Percentiles rank a stretch among this genome's conserved stretches.
Evolutionary conservation across 2,888 invertebrate genomes (phyloP).

Genomic region (Ormyrus thymus): DNA sequence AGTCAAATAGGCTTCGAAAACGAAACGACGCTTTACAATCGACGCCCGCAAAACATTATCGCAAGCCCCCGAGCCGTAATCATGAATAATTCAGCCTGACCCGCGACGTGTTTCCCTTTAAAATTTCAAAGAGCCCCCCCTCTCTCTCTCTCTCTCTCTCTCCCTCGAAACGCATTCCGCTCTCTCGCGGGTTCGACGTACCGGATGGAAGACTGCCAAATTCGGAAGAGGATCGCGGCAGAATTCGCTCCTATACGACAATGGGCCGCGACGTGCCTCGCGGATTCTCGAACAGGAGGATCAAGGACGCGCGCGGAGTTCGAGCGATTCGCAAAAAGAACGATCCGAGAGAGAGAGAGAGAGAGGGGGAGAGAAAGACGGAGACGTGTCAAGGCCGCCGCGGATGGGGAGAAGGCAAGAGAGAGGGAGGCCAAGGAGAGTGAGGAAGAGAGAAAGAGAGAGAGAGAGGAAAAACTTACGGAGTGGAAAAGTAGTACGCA

Average conservation of each 20-base stretch:
- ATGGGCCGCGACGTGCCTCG: constrained; percentile 32
- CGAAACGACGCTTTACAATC: neutral
- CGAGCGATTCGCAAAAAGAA: constrained; percentile 32
- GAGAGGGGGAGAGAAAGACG: constrained; percentile 54
- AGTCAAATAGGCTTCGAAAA: too few relatives aligned
- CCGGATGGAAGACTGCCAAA: constrained; percentile 65
- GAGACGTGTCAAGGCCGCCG: constrained; percentile 65
- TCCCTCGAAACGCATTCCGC: too few relatives aligned
- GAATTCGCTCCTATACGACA: constrained; percentile 16
- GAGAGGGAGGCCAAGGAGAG: neutral
- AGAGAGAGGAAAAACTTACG: constrained; percentile 2
- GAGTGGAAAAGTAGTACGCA: constrained; percentile 44
- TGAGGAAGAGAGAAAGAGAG: constrained; percentile 56
- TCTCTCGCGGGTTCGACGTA: constrained; percentile 46
- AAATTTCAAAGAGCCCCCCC: neutral
- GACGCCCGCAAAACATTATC: constrained; percentile 8
- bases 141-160: neutral
- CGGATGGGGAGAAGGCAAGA: constrained; percentile 9
- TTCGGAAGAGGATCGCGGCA: constrained; percentile 49
- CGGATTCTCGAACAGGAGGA: constrained; percentile 61
- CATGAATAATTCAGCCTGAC: constrained; percentile 32
- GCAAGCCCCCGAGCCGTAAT: neutral
- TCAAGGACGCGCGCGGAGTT: constrained; percentile 63
- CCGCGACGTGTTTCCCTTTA: neutral
- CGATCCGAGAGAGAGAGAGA: neutral